These are phyloP conservation scores for Alexandromys fortis DNA, from an alignment of 2,113 vertebrate genomes.

Conservation along the genomic window DNA sequence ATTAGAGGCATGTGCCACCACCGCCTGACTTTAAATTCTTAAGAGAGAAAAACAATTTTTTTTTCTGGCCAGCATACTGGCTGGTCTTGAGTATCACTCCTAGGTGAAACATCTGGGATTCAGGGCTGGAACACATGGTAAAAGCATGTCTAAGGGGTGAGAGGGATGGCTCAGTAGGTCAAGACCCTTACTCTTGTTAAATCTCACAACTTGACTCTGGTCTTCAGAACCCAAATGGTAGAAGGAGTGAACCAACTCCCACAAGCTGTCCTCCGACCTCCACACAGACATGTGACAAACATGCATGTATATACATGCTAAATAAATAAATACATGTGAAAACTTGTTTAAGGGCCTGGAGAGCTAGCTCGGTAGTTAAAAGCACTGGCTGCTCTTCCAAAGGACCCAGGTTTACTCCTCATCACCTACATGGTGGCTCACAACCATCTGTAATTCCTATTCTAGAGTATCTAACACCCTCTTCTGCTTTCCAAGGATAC, in stretches of 20 bases:
- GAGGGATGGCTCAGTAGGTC: no score
- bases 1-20: neutral
- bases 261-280: neutral
- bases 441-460: neutral
- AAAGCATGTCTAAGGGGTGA: neutral
- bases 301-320: neutral
- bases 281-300: neutral
- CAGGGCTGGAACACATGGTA: fast-evolving
- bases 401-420: neutral
- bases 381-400: neutral
- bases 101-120: neutral
- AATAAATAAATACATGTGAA: neutral
- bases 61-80: neutral
- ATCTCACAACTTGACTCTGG: neutral
- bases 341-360: neutral
- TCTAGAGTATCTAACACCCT: neutral
- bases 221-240: neutral
- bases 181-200: neutral
- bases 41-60: neutral
- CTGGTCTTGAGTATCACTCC: neutral
- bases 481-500: neutral
- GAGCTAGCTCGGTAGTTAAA: neutral
- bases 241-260: neutral
- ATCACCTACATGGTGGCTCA: neutral
- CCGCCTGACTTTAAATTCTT: neutral